phyloP scores from a whole-genome alignment of 2,888 invertebrate genomes.

The Carcina quercana region DNA sequence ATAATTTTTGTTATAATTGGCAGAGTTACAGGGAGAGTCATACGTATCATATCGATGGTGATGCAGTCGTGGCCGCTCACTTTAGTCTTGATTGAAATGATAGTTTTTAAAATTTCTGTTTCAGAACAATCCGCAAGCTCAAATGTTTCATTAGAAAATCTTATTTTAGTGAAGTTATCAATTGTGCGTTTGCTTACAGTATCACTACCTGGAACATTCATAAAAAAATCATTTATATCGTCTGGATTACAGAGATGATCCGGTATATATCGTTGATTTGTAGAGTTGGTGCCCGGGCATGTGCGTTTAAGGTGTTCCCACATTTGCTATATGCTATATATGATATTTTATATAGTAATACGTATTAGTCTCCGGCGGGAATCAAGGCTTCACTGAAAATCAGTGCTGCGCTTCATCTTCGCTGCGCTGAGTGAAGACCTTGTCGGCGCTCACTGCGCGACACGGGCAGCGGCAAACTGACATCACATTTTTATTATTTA shows the following conservation, averaged over 20 bases:
- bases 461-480: no score
- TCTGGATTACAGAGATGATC: not conserved
- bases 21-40: not conserved
- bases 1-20: constrained; percentile 1
- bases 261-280: not conserved
- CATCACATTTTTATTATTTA: no score
- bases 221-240: constrained; percentile 1
- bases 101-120: not conserved
- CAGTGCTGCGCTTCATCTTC: no score
- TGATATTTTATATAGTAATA: no score
- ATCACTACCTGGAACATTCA: constrained; percentile 1
- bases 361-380: no score
- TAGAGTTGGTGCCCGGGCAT: not conserved
- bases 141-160: not conserved
- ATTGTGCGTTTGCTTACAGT: not conserved
- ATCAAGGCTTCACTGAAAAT: no score
- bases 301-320: constrained; percentile 5
- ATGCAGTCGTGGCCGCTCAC: not conserved
- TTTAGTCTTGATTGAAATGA: not conserved
- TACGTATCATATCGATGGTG: not conserved
- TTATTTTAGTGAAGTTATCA: not conserved
- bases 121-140: not conserved
- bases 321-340: no score
- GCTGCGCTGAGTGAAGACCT: no score
- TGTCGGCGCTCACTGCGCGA: no score